Evolutionary conservation across 2,113 vertebrate species (phyloP), one percentile per base, ranked within the genome.

Genomic region (Anser cygnoides): DNA sequence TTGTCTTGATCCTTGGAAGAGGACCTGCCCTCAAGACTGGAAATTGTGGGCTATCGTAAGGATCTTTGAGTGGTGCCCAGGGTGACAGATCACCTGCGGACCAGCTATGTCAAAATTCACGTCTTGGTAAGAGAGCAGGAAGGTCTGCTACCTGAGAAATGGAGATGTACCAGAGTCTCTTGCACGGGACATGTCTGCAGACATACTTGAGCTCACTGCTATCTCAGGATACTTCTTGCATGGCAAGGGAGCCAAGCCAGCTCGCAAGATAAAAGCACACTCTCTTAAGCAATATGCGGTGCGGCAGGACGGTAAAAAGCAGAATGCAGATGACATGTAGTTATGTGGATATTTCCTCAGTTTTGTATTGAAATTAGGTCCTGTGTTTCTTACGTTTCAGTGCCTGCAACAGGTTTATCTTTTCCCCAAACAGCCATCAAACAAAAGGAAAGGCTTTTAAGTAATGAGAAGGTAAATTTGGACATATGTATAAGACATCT

Each of bases 241-340:
- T 8, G 50, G 68, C 55, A n/a, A n/a, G 46, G 65, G n/a, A 86
- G 37, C 37, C 6, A 22, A 67, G 73, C 10, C 54, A 85, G 54
- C 52, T 87, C 61, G 55, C 39, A 33, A 26, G 70, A 67, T 15
- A 50, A 72, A 91, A 84, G 57, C 2, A 2, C 41, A 54, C 41
- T 25, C 16, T 6, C 19, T 25, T 21, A 4, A 46, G 65, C 46
- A 78, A 29, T 29, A 37, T 1, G 11, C 49, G 50, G 80, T 58
- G 61, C 2, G 6, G 46, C 57, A 87, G 59, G n/a, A 71, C 72
- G 41, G 59, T 37, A 71, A 59, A 76, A 96, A 81, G 61, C 57
- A 44, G 41, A 19, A 76, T 74, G 31, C 85, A 88, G 82, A 93
- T 78, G 83, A 65, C 63, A 54, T 67, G 76, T 73, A 44, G 54